A percentile compares a stretch with the other conserved stretches of the same genome.
These are phyloP conservation scores for Aphodius sticticus DNA, from an alignment of 2,888 invertebrate genomes.

Conservation along the genomic window DNA sequence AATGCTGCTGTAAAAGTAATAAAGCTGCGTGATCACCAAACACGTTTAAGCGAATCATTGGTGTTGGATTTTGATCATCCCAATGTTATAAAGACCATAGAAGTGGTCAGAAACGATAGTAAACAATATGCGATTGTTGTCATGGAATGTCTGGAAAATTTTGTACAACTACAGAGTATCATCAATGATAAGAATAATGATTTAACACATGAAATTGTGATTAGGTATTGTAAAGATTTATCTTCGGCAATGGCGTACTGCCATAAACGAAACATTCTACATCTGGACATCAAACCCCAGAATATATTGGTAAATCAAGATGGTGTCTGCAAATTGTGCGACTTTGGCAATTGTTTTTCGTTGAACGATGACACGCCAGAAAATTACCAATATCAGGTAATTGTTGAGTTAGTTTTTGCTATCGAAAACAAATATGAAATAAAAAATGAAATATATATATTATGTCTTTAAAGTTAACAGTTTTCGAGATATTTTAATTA, in stretches of 20 bases:
- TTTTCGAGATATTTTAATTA: too few species aligned
- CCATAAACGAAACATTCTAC: slow-evolving; percentile 52
- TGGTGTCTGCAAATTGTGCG: slow-evolving; percentile 54
- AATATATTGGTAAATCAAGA: slow-evolving; percentile 53
- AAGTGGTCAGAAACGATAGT: slow-evolving; percentile 47
- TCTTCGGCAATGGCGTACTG: slow-evolving; percentile 51
- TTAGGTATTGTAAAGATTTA: slow-evolving; percentile 49
- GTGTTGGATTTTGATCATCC: slow-evolving; percentile 48
- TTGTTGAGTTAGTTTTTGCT: slow-evolving; percentile 5
- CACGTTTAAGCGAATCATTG: slow-evolving; percentile 48
- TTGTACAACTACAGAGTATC: slow-evolving; percentile 49
- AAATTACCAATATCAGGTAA: slow-evolving; percentile 43
- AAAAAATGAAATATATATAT: too few species aligned
- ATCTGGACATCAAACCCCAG: slow-evolving; percentile 57
- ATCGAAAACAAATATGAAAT: too few species aligned
- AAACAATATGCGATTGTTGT: slow-evolving; percentile 50
- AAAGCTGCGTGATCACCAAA: slow-evolving; percentile 39
- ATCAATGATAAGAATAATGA: slow-evolving; percentile 44
- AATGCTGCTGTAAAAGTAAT: slow-evolving; percentile 54
- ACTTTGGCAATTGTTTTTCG: slow-evolving; percentile 55
- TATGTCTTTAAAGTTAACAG: too few species aligned
- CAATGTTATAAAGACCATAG: slow-evolving; percentile 52
- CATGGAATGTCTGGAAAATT: slow-evolving; percentile 53
- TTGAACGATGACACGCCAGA: slow-evolving; percentile 23
- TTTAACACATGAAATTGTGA: slow-evolving; percentile 36